phyloP scores from a whole-genome alignment of 2,113 vertebrate species.

The Microtus montanus region DNA sequence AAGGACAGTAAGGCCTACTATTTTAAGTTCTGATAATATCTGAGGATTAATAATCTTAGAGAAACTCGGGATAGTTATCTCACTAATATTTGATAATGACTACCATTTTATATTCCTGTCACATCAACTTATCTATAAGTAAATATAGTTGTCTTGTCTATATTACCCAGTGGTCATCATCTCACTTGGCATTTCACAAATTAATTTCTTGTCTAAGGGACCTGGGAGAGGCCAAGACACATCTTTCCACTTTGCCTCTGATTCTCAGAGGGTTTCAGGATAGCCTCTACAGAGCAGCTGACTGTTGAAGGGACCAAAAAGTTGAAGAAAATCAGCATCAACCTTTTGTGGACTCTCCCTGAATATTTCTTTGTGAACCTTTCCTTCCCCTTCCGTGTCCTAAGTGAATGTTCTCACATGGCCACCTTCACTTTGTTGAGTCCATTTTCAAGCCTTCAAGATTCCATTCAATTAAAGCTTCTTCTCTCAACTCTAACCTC shows the following conservation, averaged over 20 bases:
- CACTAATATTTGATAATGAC: neutral
- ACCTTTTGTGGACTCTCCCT: neutral
- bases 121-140: neutral
- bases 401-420: neutral
- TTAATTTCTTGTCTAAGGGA: neutral
- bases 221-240: neutral
- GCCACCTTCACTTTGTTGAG: neutral
- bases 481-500: neutral
- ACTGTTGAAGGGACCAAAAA: neutral
- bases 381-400: neutral
- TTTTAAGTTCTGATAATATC: neutral
- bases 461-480: constrained; percentile 2
- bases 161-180: neutral
- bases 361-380: neutral
- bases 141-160: neutral
- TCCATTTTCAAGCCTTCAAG: neutral
- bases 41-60: neutral
- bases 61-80: neutral
- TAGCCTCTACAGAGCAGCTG: neutral
- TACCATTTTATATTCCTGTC: neutral
- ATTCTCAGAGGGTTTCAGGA: neutral
- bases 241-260: neutral
- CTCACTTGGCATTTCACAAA: neutral
- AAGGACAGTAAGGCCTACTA: neutral
- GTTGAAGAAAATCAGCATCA: neutral